Base-by-base conservation (phyloP, 92 coral and sea anemone genomes). In the Zoanthus gigantus region DNA sequence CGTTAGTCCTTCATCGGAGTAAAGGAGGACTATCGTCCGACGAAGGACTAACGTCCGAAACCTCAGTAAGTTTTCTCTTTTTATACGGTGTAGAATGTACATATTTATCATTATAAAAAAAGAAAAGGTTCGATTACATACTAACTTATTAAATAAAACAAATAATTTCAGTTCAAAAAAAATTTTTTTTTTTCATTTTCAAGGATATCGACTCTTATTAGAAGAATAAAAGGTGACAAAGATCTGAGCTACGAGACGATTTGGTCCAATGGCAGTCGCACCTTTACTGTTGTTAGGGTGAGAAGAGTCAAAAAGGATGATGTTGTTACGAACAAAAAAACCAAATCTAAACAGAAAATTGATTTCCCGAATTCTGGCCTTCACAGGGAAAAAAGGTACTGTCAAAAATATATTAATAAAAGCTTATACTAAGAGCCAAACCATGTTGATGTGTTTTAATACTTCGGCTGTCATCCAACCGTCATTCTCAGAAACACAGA, bases 231-330 rank as follows among this genome's bases (percentile, higher is more conserved):
- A 1, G 83, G 83, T 17, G 83, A 78, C 31, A 17, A 78, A 57
- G 83, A 78, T 65, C 83, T 78, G 52, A 78, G 83, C 54, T 78
- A 78, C 31, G 72, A 78, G 32, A 78, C 83, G 15, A 18, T 23
- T 11, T 78, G 83, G 83, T 78, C 29, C 2, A 78, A 78, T 15
- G 83, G 83, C 42, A 78, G 72, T 52, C 83, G 83, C 83, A 58
- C 83, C 11, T 58, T 78, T 15, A 78, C 83, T 5, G 71, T 78
- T 23, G 83, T 78, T 10, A 60, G n/a, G 32, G 83, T 78, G n/a
- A 30, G 71, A 63, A 78, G 9, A 32, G 0, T 34, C 50, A 65
- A 63, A n/a, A 9, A 2, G 17, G 16, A 50, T 9, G 15, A 2
- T 14, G 71, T 9, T 32, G 71, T 9, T 32, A 34, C 58, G 9